Evolutionary conservation across 2,113 vertebrate genomes (phyloP).

Genomic region (Aldabrachelys gigantea): DNA sequence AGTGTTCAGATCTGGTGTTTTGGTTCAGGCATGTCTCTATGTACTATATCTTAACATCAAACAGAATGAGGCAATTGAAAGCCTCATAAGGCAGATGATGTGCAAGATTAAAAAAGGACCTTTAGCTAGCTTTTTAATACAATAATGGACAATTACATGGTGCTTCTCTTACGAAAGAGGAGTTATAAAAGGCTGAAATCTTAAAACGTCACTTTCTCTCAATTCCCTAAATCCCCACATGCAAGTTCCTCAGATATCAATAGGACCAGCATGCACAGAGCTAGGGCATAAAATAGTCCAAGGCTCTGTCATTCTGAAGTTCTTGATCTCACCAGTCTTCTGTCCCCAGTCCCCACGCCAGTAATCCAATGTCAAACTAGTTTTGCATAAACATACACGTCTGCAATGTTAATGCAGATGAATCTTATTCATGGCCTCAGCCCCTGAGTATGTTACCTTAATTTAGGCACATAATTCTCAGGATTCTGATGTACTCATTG

Average conservation of each 20-base stretch:
- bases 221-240: background rate
- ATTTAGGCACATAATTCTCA: background rate
- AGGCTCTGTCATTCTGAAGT: background rate
- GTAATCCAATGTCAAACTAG: background rate
- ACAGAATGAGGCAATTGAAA: background rate
- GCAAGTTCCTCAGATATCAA: background rate
- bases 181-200: background rate
- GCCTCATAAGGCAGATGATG: background rate
- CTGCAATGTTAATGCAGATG: background rate
- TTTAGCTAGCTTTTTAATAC: accelerated
- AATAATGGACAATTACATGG: background rate
- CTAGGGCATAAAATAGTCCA: background rate
- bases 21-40: background rate
- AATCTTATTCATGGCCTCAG: background rate
- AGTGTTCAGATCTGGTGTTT: background rate
- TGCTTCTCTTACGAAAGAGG: accelerated
- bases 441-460: background rate
- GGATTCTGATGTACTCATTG: background rate
- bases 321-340: background rate
- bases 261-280: background rate
- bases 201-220: background rate
- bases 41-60: background rate
- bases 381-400: background rate
- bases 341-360: background rate
- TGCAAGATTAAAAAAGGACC: accelerated